These are phyloP conservation scores for Poeciliopsis infans DNA, from an alignment of 2,797 vertebrate species.

Conservation along the genomic window DNA sequence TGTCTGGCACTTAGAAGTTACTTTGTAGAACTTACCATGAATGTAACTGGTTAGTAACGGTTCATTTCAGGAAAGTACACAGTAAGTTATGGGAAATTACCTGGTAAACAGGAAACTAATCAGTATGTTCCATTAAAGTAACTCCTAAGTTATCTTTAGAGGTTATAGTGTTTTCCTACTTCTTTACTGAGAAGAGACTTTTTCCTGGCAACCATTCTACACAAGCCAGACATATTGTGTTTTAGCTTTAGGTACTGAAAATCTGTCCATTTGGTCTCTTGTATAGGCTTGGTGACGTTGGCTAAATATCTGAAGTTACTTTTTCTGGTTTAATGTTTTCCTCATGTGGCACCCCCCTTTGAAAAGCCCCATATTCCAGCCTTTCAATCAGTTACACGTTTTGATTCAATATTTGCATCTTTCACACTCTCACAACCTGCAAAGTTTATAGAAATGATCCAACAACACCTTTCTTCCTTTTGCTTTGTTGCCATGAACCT, in stretches of 20 bases:
- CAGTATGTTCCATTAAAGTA: background rate
- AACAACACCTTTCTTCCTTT: constrained; percentile 35
- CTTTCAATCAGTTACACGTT: background rate
- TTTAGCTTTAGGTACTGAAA: too few species aligned
- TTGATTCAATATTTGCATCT: background rate
- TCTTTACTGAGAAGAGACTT: background rate
- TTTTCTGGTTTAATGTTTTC: background rate
- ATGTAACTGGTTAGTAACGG: background rate
- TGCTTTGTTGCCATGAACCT: constrained; percentile 31
- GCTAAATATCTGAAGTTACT: background rate
- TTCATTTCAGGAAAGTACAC: background rate
- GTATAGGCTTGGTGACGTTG: too few species aligned
- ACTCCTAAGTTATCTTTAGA: background rate
- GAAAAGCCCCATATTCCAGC: background rate
- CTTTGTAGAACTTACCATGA: background rate
- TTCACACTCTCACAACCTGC: background rate
- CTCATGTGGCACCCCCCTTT: too few species aligned
- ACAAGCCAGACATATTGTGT: background rate
- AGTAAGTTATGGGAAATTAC: background rate
- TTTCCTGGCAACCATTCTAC: background rate
- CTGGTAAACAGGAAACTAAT: background rate
- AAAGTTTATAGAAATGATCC: constrained; percentile 31
- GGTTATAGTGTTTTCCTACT: background rate
- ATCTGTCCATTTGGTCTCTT: too few species aligned
- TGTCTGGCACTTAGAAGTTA: background rate